Conservation (phyloP, 1,140 invertebrate genomes). For the Asbolus verrucosus region DNA sequence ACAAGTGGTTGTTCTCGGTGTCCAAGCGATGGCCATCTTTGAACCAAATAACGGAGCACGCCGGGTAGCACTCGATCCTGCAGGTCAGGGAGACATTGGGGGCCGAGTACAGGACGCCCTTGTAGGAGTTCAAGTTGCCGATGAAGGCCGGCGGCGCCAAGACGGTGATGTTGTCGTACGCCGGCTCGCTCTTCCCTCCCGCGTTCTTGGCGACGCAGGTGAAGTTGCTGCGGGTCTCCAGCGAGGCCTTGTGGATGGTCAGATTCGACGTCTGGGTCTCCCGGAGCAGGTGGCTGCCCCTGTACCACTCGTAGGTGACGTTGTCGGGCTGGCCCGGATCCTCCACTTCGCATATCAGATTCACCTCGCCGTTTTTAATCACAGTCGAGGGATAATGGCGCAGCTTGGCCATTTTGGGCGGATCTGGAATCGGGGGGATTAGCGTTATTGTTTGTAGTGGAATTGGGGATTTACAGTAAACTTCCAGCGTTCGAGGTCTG, state of each 20-base stretch:
- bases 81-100: constrained; percentile 84
- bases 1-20: constrained; percentile 72
- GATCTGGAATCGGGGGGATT: constrained; percentile 55
- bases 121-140: constrained; percentile 79
- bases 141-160: constrained; percentile 88
- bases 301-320: constrained; percentile 81
- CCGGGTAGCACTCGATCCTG: constrained; percentile 88
- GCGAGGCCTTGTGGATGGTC: constrained; percentile 82
- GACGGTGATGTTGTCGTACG: constrained; percentile 81
- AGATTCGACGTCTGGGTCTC: constrained; percentile 80
- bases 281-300: constrained; percentile 77
- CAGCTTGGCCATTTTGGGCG: constrained; percentile 56
- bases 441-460: too few relatives aligned
- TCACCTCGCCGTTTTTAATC: constrained; percentile 82
- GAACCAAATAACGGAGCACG: constrained; percentile 86
- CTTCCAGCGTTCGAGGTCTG: constrained; percentile 77
- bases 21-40: constrained; percentile 78
- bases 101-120: constrained; percentile 79
- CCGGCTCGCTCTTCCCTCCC: constrained; percentile 81
- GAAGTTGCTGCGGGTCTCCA: constrained; percentile 87
- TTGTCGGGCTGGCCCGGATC: constrained; percentile 85
- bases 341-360: constrained; percentile 83
- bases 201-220: constrained; percentile 86
- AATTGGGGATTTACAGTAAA: too few relatives aligned
- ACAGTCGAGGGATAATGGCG: constrained; percentile 72